Base-by-base conservation (phyloP, 92 coral and sea anemone species). In the Paragorgia papillata region DNA sequence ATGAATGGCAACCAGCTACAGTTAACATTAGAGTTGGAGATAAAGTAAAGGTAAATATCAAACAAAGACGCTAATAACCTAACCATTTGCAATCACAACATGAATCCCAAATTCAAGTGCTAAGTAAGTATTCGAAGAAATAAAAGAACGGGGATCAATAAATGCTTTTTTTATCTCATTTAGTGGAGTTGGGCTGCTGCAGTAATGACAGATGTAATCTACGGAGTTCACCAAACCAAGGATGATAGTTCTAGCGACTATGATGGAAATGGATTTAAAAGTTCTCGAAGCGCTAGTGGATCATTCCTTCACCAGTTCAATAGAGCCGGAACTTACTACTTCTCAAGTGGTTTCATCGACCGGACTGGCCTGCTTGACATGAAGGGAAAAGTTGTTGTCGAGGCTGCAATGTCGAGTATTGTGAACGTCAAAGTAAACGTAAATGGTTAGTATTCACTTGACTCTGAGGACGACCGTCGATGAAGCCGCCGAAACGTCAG, bases 111-210 rank as follows among this genome's bases (percentile, higher is more conserved):
- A n/a, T n/a, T n/a, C n/a, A n/a, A n/a, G n/a, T n/a, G n/a, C n/a
- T n/a, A n/a, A n/a, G n/a, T n/a, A n/a, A n/a, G n/a, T n/a, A n/a
- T n/a, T n/a, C n/a, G n/a, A n/a, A n/a, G n/a, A n/a, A n/a, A n/a
- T n/a, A n/a, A n/a, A n/a, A n/a, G n/a, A n/a, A n/a, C n/a, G n/a
- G n/a, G n/a, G n/a, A n/a, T n/a, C n/a, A n/a, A n/a, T n/a, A n/a
- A n/a, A n/a, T n/a, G 18, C 7, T 46, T 69, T 30, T 48, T 39
- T 28, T 54, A 55, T 49, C 18, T 24, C 41, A 30, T 66, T 13
- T 83, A 91, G 97, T 91, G 97, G 97, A 79, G 60, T 27, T 91
- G 97, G 97, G 69, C 81, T 0, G 87, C 93, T 56, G 89, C 97
- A 21, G 37, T 43, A 60, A 27, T 74, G 59, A 66, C 89, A 0